Evolutionary conservation across 2,113 vertebrate genomes (phyloP), one percentile per base, ranked within the genome.

Genomic region (Scartelaos histophorus): DNA sequence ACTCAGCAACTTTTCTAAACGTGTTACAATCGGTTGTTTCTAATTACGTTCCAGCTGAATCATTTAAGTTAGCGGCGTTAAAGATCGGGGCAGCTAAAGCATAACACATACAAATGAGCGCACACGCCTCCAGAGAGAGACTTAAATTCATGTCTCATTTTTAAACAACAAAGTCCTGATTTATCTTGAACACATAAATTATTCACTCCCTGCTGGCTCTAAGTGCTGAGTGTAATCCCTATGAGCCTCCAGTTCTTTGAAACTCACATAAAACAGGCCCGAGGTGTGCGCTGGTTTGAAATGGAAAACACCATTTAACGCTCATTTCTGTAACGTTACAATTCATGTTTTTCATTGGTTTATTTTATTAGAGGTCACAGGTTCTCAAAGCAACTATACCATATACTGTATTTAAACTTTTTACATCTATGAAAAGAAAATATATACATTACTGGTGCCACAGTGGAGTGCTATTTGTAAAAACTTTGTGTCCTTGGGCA

Each of bases 151-250:
- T 58, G 22, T 74, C 76, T 35, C 15, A 22, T 17, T 67, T 38
- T 53, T 61, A 68, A 19, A 34, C 68, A 69, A 65, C 60, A 60
- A 22, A 29, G 61, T 69, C 75, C 64, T 53, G 4, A 51, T 74
- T 69, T 34, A 58, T 70, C 53, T 22, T 15, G 5, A 60, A 60
- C 53, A 3, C 17, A 15, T 34, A 51, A 12, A 78, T 78, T 24
- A 78, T 81, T 78, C 66, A 75, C 38, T 16, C 68, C 24, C 13
- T 16, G 13, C 65, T 35, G 68, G 16, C 51, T 12, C 47, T 46
- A 51, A 74, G 65, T 61, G 29, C 66, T 73, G 16, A 70, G 2
- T 70, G 49, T 47, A n/a, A n/a, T 66, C 62, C 62, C 62, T 66
- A 13, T 21, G 62, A 38, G 34, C 35, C 17, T 43, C 9, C 38